These are phyloP conservation scores for Hypotaenidia philippensis DNA, from an alignment of 2,797 vertebrate genomes.

Conservation along the genomic window DNA sequence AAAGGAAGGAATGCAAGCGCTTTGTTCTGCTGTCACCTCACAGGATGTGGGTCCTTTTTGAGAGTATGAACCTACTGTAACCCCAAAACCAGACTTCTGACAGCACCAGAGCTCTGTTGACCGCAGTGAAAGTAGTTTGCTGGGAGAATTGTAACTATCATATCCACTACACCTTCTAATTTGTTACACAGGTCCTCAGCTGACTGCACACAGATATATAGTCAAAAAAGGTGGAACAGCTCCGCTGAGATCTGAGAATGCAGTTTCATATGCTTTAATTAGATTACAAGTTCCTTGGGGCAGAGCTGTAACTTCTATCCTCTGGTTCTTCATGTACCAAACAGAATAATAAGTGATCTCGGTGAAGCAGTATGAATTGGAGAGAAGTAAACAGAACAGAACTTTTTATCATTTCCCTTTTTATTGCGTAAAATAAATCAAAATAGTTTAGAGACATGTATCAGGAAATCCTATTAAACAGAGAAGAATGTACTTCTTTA, in stretches of 20 bases:
- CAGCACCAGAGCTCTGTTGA: neutral
- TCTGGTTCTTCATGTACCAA: neutral
- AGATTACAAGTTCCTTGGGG: conserved; percentile 54
- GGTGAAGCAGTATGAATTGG: neutral
- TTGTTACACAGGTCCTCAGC: neutral
- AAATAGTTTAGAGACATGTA: conserved; percentile 11
- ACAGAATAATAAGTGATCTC: conserved; percentile 19
- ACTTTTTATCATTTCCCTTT: conserved; percentile 22
- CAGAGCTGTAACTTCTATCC: conserved; percentile 13
- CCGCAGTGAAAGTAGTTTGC: neutral
- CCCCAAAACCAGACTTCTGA: neutral
- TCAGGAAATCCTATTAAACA: conserved; percentile 17
- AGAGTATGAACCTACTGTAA: neutral
- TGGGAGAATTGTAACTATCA: neutral
- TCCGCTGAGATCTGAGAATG: conserved; percentile 45
- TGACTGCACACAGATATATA: conserved; percentile 21
- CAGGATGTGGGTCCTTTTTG: neutral
- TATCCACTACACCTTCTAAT: neutral
- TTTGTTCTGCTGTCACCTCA: neutral
- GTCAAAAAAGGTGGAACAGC: conserved; percentile 41
- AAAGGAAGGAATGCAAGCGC: neutral
- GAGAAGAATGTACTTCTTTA: neutral
- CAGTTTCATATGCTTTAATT: conserved; percentile 49
- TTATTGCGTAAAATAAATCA: conserved; percentile 18
- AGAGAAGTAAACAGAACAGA: conserved; percentile 22